Evolutionary conservation across 2,888 invertebrate species (phyloP).

Genomic region (Deroplatys truncata): DNA sequence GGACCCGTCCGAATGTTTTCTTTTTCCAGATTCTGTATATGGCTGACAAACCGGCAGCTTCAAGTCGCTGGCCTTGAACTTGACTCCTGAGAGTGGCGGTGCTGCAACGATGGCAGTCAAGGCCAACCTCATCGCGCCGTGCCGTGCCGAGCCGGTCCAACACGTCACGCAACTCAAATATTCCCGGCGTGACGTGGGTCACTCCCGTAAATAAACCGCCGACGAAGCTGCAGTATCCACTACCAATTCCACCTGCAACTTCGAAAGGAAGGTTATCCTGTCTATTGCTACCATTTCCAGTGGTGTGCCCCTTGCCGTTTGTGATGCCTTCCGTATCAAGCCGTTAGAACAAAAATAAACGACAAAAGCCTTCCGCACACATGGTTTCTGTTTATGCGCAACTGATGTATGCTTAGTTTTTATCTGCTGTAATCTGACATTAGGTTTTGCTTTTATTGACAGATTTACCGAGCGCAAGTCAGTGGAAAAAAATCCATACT

Average conservation of each 20-base stretch:
- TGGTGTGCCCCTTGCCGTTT: background rate
- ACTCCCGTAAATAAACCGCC: conserved; percentile 11
- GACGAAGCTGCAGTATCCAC: background rate
- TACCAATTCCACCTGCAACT: background rate
- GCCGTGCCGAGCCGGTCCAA: conserved; percentile 13
- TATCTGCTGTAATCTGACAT: too few relatives aligned
- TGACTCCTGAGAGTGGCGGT: conserved; percentile 15
- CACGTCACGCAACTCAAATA: conserved; percentile 10
- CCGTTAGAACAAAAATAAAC: background rate
- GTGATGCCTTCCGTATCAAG: background rate
- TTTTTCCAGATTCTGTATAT: background rate
- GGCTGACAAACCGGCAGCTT: background rate
- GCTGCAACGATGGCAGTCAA: conserved; percentile 17
- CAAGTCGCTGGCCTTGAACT: conserved; percentile 24
- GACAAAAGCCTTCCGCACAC: too few relatives aligned
- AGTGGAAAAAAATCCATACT: too few relatives aligned
- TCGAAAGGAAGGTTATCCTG: background rate
- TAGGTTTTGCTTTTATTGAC: too few relatives aligned
- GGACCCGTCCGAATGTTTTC: too few relatives aligned
- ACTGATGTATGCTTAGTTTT: too few relatives aligned
- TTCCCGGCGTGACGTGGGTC: conserved; percentile 2
- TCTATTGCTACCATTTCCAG: background rate
- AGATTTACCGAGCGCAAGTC: too few relatives aligned
- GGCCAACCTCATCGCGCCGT: conserved; percentile 11
- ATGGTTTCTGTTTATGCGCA: too few relatives aligned